Percentiles rank a stretch among this genome's conserved stretches.
These are phyloP conservation scores for Clarias gariepinus DNA, from an alignment of 2,113 vertebrate species.

Conservation along the genomic window DNA sequence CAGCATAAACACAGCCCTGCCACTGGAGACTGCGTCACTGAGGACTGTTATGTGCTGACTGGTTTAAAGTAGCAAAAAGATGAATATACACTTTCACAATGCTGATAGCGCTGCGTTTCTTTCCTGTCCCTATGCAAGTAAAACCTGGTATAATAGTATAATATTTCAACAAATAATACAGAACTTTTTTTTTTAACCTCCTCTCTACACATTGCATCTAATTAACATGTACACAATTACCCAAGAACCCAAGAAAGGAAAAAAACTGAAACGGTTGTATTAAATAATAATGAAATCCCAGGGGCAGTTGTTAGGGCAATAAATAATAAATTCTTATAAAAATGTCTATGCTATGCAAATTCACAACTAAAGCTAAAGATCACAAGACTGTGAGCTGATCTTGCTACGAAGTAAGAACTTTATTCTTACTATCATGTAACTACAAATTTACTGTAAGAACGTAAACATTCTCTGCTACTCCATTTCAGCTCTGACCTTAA, in stretches of 20 bases:
- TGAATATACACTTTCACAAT: constrained; percentile 11
- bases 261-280: neutral
- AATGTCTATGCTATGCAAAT: neutral
- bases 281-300: constrained; percentile 3
- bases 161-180: neutral
- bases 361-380: neutral
- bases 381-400: neutral
- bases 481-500: neutral
- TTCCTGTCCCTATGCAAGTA: neutral
- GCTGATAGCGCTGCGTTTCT: neutral
- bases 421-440: neutral
- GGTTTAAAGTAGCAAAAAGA: constrained; percentile 13
- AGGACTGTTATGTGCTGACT: constrained; percentile 44
- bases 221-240: neutral
- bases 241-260: neutral
- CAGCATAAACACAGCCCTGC: constrained; percentile 41
- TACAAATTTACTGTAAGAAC: neutral
- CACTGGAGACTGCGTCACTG: constrained; percentile 27
- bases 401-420: neutral
- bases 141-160: neutral
- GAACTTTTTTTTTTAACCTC: neutral
- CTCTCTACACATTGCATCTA: neutral
- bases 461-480: neutral
- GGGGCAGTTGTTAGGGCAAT: constrained; percentile 7
- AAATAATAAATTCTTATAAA: constrained; percentile 11